Evolutionary conservation across 2,888 invertebrate genomes (phyloP), one percentile per base, ranked within the genome.

Genomic region (Noctua janthe): DNA sequence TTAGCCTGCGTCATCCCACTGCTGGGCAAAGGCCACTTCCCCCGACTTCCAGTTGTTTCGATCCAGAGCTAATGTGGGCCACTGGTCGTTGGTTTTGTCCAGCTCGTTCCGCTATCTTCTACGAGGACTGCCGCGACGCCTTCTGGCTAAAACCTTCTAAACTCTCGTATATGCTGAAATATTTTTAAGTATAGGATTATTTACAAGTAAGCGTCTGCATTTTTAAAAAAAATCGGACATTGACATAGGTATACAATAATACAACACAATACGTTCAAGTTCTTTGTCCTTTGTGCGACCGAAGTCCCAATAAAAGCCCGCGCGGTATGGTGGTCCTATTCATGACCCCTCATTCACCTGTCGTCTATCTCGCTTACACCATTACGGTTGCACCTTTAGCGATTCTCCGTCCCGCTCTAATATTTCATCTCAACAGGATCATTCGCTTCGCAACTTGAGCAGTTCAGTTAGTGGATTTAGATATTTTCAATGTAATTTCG

Each of bases 331-430:
- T 85, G 85, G 90, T 89, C 90, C 92, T 93, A 94, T 90, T 89
- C 91, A 90, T 95, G 95, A 95, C 95, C 96, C 95, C 95, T 95
- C 96, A 95, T 95, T 95, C 96, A 95, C 93, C 93, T 92, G 91
- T 89, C 76, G 71, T 82, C 93, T 90, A 51, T 95, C 95, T 93
- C 94, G 78, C 92, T 96, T 91, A 81, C 91, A 89, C 95, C 23
- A 67, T 29, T 29, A 23, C 71, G 66, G 35, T 66, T 49, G 84
- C 76, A 80, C 77, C 74, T 81, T 81, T 81, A 62, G 87, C 77
- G 62, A 77, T 83, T 79, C 80, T 84, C 85, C 90, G 84, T 91
- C 91, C 85, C 90, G 92, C 89, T 91, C 91, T 87, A 81, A 89
- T 93, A 91, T 93, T 92, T 94, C 93, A 93, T 94, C 94, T 93